Evolutionary conservation across 2,797 vertebrate genomes (phyloP), one percentile per base, ranked within the genome.

Genomic region (Cossypha polioptera): DNA sequence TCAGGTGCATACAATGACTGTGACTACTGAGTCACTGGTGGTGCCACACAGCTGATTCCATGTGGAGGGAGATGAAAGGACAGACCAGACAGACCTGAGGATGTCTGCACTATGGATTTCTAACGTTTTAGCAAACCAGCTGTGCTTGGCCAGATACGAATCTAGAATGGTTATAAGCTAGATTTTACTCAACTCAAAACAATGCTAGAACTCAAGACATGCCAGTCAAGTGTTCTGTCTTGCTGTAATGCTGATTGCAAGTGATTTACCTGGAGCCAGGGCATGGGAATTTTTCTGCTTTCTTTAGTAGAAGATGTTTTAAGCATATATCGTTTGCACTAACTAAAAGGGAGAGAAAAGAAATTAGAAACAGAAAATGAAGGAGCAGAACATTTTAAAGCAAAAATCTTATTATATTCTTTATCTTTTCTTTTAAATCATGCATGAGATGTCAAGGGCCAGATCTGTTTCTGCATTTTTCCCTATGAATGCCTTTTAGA

Each of bases 401-500:
- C 13, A 87, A 31, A 86, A 65, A 71, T 79, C 0, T 68, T 54
- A 79, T 68, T 25, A 3, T 38, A 38, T 38, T 38, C 36, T 38
- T 58, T 19, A 28, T 33, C 1, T 55, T 20, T 19, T 36, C 40
- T 87, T 92, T 78, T 42, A 72, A 90, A 86, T 67, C 95, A 85
- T 74, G 40, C 33, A 54, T 65, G 71, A 93, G 69, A 66, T 96
- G 58, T 86, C 77, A 96, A n/a, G 67, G 92, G 76, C 81, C 71
- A 88, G 57, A 81, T 78, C 14, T 67, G 82, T 26, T 48, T 48
- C 47, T 94, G 63, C 57, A 38, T 92, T 97, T 92, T 80, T 43
- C 29, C 57, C 54, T 50, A 51, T 29, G 11, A 93, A 81, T 93
- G 65, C 86, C 86, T 96, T 94, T 94, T 36, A 75, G 76, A 97